Conservation (phyloP, 2,797 vertebrate genomes). For the Phyllotis vaccarum region DNA sequence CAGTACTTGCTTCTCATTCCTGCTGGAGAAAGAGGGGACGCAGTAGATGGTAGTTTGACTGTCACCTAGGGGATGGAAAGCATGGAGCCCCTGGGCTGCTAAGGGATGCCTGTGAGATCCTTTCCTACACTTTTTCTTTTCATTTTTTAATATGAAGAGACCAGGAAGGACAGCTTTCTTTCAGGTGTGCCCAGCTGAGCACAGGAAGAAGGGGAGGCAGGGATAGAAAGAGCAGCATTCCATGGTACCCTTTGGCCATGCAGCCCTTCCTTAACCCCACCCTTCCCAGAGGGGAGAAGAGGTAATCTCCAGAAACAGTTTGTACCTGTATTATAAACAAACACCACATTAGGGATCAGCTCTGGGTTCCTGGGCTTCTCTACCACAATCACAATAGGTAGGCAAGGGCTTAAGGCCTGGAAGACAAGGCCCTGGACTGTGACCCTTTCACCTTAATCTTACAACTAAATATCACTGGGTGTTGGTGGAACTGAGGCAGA, state of each 20-base stretch:
- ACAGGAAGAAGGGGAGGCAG: neutral
- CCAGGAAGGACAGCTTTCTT: neutral
- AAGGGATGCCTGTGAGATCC: neutral
- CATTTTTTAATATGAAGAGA: neutral
- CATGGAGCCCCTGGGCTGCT: neutral
- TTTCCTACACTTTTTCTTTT: neutral
- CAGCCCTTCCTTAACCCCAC: neutral
- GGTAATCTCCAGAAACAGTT: neutral
- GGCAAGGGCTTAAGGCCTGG: slow-evolving; percentile 16
- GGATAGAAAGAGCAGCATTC: neutral
- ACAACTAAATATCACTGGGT: neutral
- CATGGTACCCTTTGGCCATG: neutral
- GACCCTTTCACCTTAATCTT: neutral
- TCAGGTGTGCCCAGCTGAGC: neutral
- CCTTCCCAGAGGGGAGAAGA: neutral
- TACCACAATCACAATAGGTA: neutral
- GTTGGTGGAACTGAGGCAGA: neutral
- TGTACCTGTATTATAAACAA: neutral
- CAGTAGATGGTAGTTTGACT: neutral
- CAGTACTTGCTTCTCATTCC: neutral
- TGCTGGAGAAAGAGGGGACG: neutral
- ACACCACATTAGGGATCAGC: neutral
- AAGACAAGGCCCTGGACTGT: slow-evolving; percentile 54
- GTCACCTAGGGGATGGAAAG: neutral
- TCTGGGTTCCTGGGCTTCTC: slow-evolving; percentile 30